Percentiles rank a stretch among this genome's conserved stretches.
phyloP scores from a whole-genome alignment of 2,113 vertebrate species.

The Erythrocebus patas region DNA sequence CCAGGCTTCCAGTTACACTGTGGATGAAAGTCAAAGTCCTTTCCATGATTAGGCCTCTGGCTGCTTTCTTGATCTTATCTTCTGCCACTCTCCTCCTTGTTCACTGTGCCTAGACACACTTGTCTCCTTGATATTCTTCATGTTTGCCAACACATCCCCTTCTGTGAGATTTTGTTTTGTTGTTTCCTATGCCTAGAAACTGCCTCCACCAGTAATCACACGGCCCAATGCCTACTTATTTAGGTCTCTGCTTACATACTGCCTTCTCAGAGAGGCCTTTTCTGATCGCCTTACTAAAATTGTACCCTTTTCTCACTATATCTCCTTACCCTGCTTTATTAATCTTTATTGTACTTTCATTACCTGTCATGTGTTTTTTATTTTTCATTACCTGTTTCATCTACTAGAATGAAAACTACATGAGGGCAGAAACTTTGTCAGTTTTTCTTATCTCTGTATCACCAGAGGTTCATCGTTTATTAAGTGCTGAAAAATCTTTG shows the following conservation, averaged over 20 bases:
- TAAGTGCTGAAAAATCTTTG: neutral
- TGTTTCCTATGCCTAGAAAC: neutral
- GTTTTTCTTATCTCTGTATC: neutral
- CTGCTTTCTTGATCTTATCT: neutral
- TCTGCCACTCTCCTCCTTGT: neutral
- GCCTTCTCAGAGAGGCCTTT: neutral
- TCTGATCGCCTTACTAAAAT: neutral
- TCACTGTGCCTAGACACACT: neutral
- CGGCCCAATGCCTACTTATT: neutral
- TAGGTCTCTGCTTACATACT: neutral
- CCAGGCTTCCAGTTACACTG: neutral
- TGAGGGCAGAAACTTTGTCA: neutral
- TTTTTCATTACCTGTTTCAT: neutral
- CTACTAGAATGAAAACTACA: neutral
- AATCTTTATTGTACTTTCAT: neutral
- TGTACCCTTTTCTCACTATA: neutral
- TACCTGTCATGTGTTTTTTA: neutral
- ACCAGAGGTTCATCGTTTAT: neutral
- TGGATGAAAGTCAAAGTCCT: conserved; percentile 7
- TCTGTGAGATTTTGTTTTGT: neutral
- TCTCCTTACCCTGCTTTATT: neutral
- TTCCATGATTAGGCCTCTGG: neutral
- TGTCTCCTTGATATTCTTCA: neutral
- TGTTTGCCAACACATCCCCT: neutral
- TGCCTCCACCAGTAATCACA: neutral